phyloP scores from a whole-genome alignment of 2,888 invertebrate genomes.

The Melieria picta region DNA sequence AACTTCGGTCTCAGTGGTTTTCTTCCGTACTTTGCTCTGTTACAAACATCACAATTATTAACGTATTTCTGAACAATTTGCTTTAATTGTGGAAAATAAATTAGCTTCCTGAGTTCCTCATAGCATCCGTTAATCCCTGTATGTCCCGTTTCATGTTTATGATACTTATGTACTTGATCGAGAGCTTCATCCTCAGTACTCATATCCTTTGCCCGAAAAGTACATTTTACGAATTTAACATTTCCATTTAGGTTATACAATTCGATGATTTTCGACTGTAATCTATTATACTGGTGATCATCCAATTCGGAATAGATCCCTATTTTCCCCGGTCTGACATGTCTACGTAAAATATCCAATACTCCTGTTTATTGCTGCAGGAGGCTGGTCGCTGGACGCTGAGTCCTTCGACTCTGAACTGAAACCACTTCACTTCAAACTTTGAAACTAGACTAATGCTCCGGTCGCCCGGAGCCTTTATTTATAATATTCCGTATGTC shows the following conservation, averaged over 20 bases:
- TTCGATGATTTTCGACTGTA: background rate
- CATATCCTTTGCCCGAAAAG: background rate
- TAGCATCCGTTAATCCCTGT: background rate
- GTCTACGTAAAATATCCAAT: background rate
- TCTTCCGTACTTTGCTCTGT: constrained; percentile 6
- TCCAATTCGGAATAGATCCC: background rate
- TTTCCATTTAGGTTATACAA: background rate
- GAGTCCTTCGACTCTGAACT: too few species aligned
- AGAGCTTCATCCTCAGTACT: background rate
- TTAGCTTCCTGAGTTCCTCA: too few species aligned
- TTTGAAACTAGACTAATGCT: too few species aligned
- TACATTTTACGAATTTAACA: background rate
- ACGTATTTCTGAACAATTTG: constrained; percentile 2
- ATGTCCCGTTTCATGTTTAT: constrained; percentile 5
- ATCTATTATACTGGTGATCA: background rate
- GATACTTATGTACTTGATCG: background rate
- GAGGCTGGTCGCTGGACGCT: too few species aligned
- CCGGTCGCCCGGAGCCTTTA: too few species aligned
- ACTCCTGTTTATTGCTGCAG: too few species aligned
- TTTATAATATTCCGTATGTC: too few species aligned
- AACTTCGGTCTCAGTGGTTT: background rate
- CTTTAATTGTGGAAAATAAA: background rate
- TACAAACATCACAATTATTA: constrained; percentile 11
- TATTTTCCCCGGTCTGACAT: background rate
- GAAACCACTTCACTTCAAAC: too few species aligned